Base-by-base conservation (phyloP, 2,113 vertebrate genomes). In the Galbula dea region DNA sequence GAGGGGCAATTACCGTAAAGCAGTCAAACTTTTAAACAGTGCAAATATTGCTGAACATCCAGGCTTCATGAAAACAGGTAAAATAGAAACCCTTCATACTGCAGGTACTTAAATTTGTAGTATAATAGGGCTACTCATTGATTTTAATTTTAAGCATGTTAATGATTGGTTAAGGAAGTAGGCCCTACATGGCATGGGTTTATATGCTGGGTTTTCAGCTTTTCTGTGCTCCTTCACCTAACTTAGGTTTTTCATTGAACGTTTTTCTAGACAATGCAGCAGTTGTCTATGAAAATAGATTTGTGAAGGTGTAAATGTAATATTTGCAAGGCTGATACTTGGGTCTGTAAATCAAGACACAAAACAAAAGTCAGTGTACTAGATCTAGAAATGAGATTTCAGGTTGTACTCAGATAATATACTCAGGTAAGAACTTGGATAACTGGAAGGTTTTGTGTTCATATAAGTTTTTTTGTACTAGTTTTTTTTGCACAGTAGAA, bases 1-100 rank as follows among this genome's bases (percentile, higher is more conserved):
- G 97, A 97, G 99, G 96, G 99, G 99, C 96, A 99, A 99, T 98
- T 99, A 99, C 90, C 98, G 99, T 55, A 99, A 99, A 98, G 99
- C 99, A 3, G 99, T 99, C 85, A 99, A 99, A 95, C 97, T 99
- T 36, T 86, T 99, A 65, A 99, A 99, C 96, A 99, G 99, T 93
- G 99, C 99, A 83, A 99, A 99, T 97, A 99, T 99, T 59, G 98
- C 99, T 57, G 99, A 99, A 77, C 99, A 99, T 90, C 98, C 99
- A 49, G 99, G 99, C 82, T 99, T 99, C 84, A 98, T 99, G 96
- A 99, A 99, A 97, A 99, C 99, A 95, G 99, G 99, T 99, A 98
- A 97, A 86, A 65, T 23, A 52, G 58, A 76, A 86, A 24, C 13
- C 22, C 17, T 72, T 91, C 20, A n/a, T 88, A 45, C 39, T 92